A percentile compares a stretch with the other conserved stretches of the same genome.
These are phyloP conservation scores for Drosophila picticornis DNA, from an alignment of 2,888 invertebrate species.

Conservation along the genomic window DNA sequence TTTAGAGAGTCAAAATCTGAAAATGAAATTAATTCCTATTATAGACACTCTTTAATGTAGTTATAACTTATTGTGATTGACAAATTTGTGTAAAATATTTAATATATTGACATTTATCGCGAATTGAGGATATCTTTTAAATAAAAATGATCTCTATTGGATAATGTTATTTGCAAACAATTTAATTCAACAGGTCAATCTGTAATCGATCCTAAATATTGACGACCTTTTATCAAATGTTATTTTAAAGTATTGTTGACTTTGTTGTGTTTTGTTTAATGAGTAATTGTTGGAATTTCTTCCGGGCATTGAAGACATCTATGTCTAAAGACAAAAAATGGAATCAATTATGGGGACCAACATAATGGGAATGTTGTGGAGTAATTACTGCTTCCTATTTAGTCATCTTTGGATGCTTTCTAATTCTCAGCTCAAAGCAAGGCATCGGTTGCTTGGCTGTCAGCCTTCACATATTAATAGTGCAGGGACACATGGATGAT, in stretches of 20 bases:
- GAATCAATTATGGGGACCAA: background rate
- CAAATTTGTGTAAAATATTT: background rate
- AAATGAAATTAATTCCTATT: background rate
- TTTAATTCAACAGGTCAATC: background rate
- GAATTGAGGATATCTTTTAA: background rate
- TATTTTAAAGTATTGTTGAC: too few species aligned
- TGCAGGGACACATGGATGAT: constrained; percentile 3
- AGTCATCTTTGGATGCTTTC: constrained; percentile 16
- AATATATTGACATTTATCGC: background rate
- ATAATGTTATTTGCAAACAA: background rate
- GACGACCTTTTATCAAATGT: background rate
- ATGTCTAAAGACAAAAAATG: background rate
- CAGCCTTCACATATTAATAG: constrained; percentile 28
- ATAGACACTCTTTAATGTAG: background rate
- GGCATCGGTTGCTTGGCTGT: background rate
- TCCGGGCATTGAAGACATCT: background rate
- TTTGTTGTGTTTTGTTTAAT: background rate
- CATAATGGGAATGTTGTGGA: constrained; percentile 17
- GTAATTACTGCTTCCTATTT: constrained; percentile 10
- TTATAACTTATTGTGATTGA: background rate
- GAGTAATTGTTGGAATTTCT: background rate
- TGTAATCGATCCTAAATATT: background rate
- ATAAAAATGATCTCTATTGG: background rate
- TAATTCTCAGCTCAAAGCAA: background rate
- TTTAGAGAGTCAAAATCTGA: background rate